Percentiles rank a stretch among this genome's conserved stretches.
Conservation (phyloP, 2,797 vertebrate genomes). For the Sternarchorhynchus goeldii region DNA sequence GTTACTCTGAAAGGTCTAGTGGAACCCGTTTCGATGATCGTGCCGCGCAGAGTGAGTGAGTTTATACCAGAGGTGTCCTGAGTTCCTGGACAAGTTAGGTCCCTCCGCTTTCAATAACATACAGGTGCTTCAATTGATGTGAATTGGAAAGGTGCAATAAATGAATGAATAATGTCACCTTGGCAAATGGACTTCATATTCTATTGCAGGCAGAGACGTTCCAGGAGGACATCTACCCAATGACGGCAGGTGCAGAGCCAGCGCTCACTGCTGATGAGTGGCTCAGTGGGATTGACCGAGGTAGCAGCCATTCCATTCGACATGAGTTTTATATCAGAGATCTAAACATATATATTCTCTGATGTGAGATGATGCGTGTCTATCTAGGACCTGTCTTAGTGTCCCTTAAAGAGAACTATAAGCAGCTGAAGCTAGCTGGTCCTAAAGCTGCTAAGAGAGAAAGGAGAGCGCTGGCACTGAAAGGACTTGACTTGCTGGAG, state of each 20-base stretch:
- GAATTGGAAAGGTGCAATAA: background rate
- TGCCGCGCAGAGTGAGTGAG: slow-evolving; percentile 81
- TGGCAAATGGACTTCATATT: background rate
- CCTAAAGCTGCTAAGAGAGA: slow-evolving; percentile 79
- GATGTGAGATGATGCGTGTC: background rate
- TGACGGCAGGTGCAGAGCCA: slow-evolving; percentile 81
- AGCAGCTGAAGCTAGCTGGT: slow-evolving; percentile 71
- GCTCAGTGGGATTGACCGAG: slow-evolving; percentile 82
- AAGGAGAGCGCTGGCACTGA: slow-evolving; percentile 78
- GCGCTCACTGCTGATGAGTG: slow-evolving; percentile 81
- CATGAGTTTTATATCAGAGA: background rate
- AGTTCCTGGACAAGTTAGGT: background rate
- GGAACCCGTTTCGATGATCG: slow-evolving; percentile 87
- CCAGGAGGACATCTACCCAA: slow-evolving; percentile 87
- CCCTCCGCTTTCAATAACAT: background rate
- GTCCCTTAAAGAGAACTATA: slow-evolving; percentile 83
- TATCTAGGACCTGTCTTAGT: slow-evolving; percentile 81
- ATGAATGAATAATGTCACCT: background rate
- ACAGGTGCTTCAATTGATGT: slow-evolving; percentile 38
- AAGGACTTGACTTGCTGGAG: slow-evolving; percentile 81
- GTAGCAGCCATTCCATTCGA: slow-evolving; percentile 57
- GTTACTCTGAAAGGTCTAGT: slow-evolving; percentile 84
- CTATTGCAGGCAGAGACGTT: slow-evolving; percentile 80
- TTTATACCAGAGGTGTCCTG: slow-evolving; percentile 9
- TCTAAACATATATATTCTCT: too few species aligned